phyloP scores from a whole-genome alignment of 2,797 vertebrate species.

The Coreius guichenoti region DNA sequence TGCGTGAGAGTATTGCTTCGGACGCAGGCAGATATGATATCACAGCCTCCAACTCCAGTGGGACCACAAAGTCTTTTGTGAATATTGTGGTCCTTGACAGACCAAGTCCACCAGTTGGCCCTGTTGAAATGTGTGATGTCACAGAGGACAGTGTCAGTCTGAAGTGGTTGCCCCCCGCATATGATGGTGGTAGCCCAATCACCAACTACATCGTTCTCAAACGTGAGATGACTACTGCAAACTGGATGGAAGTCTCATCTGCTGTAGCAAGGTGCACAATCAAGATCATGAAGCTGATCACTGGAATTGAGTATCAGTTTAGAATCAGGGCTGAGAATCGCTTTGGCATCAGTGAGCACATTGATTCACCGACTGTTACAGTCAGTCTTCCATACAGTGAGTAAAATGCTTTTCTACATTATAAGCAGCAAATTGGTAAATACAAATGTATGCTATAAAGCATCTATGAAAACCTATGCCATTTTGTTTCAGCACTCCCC shows the following conservation, averaged over 20 bases:
- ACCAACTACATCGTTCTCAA: slow-evolving; percentile 96
- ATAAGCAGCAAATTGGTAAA: slow-evolving; percentile 6
- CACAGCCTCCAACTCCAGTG: slow-evolving; percentile 92
- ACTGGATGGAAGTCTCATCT: slow-evolving; percentile 93
- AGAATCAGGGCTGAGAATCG: slow-evolving; percentile 97
- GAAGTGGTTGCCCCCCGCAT: slow-evolving; percentile 91
- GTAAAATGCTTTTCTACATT: slow-evolving; percentile 64
- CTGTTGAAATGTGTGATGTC: slow-evolving; percentile 88
- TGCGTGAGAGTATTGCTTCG: slow-evolving; percentile 90
- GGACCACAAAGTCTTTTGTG: slow-evolving; percentile 92
- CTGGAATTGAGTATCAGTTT: slow-evolving; percentile 96
- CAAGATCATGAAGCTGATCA: slow-evolving; percentile 93
- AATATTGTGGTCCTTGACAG: slow-evolving; percentile 93
- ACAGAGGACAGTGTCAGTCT: slow-evolving; percentile 91
- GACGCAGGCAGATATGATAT: slow-evolving; percentile 95
- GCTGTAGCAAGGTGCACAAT: slow-evolving; percentile 92
- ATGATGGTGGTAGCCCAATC: slow-evolving; percentile 95
- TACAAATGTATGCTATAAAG: background rate
- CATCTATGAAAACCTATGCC: slow-evolving; percentile 22
- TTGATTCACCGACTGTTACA: slow-evolving; percentile 85
- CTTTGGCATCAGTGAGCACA: slow-evolving; percentile 96
- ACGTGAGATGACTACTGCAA: slow-evolving; percentile 94
- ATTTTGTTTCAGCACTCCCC: slow-evolving; percentile 82
- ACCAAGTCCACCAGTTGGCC: slow-evolving; percentile 89
- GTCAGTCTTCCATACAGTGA: slow-evolving; percentile 96